Percentiles rank a stretch among this genome's conserved stretches.
These are phyloP conservation scores for Percopsis transmontana DNA, from an alignment of 2,113 vertebrate genomes.

Conservation along the genomic window DNA sequence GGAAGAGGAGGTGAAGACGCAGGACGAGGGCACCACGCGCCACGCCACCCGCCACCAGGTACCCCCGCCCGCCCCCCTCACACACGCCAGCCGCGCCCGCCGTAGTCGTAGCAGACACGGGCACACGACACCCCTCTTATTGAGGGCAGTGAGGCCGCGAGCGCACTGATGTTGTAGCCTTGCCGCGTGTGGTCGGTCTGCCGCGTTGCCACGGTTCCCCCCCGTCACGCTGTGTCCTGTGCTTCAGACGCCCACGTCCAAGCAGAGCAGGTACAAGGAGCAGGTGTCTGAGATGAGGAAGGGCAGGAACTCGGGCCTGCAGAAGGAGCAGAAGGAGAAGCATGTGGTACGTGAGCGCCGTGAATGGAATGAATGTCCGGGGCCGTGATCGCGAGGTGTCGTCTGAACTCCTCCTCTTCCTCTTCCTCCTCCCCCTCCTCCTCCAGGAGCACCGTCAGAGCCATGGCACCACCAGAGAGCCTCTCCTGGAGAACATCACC, in stretches of 20 bases:
- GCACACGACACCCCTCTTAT: too few relatives aligned
- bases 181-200: background rate
- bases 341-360: constrained; percentile 83
- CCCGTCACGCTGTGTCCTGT: background rate
- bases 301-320: constrained; percentile 89
- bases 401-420: background rate
- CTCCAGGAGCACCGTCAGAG: constrained; percentile 91
- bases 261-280: constrained; percentile 94
- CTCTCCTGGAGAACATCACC: constrained; percentile 96
- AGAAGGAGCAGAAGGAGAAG: constrained; percentile 98
- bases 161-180: too few relatives aligned
- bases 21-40: constrained; percentile 92
- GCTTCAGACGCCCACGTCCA: constrained; percentile 88
- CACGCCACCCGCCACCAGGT: constrained; percentile 97
- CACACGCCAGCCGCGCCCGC: background rate
- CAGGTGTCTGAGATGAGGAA: constrained; percentile 97
- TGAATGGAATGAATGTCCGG: too few relatives aligned
- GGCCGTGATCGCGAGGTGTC: too few relatives aligned
- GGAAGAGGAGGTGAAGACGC: constrained; percentile 90
- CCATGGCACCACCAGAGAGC: constrained; percentile 90
- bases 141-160: too few relatives aligned
- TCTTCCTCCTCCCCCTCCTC: background rate
- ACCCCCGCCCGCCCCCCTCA: background rate
- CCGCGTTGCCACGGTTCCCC: too few relatives aligned
- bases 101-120: background rate